phyloP scores from a whole-genome alignment of 2,113 vertebrate species.

The Todiramphus saurophagus region DNA sequence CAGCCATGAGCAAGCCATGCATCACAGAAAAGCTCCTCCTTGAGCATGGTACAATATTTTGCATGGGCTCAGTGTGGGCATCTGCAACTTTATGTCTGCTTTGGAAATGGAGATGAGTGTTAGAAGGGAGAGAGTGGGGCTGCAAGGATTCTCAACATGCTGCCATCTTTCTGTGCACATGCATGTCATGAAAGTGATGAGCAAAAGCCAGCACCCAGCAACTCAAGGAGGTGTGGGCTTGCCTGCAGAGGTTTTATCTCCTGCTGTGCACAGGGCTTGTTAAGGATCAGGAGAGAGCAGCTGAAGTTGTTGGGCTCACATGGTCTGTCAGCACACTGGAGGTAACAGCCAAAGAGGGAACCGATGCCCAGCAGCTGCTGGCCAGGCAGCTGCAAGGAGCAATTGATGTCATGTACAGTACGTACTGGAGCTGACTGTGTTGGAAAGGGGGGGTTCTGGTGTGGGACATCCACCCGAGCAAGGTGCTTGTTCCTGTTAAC shows the following conservation, averaged over 20 bases:
- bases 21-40: background rate
- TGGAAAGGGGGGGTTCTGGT: background rate
- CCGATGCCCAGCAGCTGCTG: background rate
- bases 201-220: background rate
- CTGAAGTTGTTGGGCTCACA: background rate
- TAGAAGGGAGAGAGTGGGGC: background rate
- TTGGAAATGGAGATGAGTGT: background rate
- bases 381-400: background rate
- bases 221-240: background rate
- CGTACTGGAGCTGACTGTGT: background rate
- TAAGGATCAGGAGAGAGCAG: background rate
- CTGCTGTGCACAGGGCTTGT: background rate
- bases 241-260: background rate
- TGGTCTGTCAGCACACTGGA: background rate
- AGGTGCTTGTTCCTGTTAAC: background rate
- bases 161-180: background rate
- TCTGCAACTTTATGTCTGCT: background rate
- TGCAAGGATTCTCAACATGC: fast-evolving
- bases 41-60: background rate
- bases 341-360: background rate
- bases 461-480: background rate
- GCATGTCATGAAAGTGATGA: background rate
- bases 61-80: background rate
- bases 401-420: fast-evolving
- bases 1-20: background rate